Evolutionary conservation across 2,888 invertebrate genomes (phyloP).

Genomic region (Eurytoma adleriae): DNA sequence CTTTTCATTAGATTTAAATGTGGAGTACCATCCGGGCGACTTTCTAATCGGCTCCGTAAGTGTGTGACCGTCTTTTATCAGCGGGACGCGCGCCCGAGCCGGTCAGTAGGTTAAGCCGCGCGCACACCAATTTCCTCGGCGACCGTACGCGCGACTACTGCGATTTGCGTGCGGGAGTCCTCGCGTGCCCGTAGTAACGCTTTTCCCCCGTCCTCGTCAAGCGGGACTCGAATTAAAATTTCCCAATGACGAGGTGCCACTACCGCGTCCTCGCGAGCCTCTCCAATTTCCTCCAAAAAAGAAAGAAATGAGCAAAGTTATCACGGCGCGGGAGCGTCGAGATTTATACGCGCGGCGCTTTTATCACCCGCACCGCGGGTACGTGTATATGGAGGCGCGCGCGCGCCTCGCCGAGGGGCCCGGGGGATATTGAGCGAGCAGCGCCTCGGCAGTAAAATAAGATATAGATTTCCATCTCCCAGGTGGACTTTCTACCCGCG

Average conservation of each 20-base stretch:
- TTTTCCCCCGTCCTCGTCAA: background rate
- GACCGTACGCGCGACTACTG: too few relatives aligned
- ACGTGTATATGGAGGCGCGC: conserved; percentile 41
- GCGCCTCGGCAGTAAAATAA: conserved; percentile 70
- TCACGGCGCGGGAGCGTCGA: conserved; percentile 42
- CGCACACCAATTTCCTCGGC: background rate
- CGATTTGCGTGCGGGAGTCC: background rate
- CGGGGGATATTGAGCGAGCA: conserved; percentile 70
- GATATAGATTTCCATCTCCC: conserved; percentile 76
- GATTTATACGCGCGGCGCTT: conserved; percentile 66
- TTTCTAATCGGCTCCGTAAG: conserved; percentile 59
- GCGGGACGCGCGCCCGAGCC: conserved; percentile 62
- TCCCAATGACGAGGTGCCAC: conserved; percentile 22
- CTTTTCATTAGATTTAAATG: conserved; percentile 53
- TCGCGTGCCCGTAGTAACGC: too few relatives aligned
- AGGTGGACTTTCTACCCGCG: conserved; percentile 72
- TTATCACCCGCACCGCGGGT: conserved; percentile 62
- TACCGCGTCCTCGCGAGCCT: background rate
- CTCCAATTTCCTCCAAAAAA: background rate
- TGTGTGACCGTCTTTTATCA: conserved; percentile 59
- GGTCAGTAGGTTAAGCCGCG: conserved; percentile 72
- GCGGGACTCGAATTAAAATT: conserved; percentile 39
- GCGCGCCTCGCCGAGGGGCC: conserved; percentile 55
- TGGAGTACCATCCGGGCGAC: conserved; percentile 58
- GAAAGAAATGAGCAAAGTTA: conserved; percentile 43